Evolutionary conservation across 2,797 vertebrate species (phyloP), one percentile per base, ranked within the genome.

Genomic region (Pempheris klunzingeri): DNA sequence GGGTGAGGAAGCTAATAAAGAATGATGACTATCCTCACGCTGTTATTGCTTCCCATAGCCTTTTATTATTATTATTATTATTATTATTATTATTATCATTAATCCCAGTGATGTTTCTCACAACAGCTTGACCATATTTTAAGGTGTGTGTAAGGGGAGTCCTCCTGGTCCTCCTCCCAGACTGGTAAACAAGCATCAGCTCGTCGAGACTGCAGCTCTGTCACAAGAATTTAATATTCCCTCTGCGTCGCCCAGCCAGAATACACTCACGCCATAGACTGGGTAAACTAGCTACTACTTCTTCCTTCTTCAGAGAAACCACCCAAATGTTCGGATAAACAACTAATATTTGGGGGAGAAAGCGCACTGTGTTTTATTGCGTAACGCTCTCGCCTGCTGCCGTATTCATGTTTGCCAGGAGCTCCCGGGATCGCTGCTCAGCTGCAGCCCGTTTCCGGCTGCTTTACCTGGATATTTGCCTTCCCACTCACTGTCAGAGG

Each of bases 141-240:
- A 55, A 39, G 28, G 34, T 47, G 74, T 68, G 63, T 71, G 62
- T 53, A 52, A 73, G 74, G 59, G 74, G 68, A 75, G 71, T 74
- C 15, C 52, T 73, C 67, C 55, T 53, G 41, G 67, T 44, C 44
- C 47, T 63, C 36, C 66, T 58, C 57, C 39, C 60, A 46, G 43
- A 43, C 63, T 78, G 73, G 81, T 85, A 89, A 90, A 92, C 88
- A 89, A 78, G 75, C 78, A 71, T 57, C 77, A 59, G 52, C 54
- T 24, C 10, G 44, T 71, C 38, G 54, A 73, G 63, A 71, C 70
- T 74, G 83, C 76, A 71, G 80, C 67, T 82, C 74, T 81, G 79
- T 80, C 74, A 64, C 74, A 67, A 75, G 65, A 83, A 83, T 81
- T 38, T 58, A 71, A 84, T 86, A 83, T 87, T 81, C 73, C 68